Evolutionary conservation across 1,140 invertebrate species (phyloP), one percentile per base, ranked within the genome.

Genomic region (Carcinoscorpius rotundicauda): DNA sequence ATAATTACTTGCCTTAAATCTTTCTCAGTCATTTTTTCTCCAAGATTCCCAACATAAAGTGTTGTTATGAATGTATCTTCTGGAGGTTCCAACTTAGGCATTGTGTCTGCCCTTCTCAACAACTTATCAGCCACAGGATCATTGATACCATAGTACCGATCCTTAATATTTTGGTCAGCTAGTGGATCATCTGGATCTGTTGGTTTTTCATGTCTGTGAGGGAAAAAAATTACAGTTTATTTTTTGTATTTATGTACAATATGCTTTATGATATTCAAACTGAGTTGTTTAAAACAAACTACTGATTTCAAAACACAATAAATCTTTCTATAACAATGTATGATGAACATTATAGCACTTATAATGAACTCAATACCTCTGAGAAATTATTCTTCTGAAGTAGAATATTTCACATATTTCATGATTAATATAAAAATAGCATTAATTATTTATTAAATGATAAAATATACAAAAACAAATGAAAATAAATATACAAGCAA

Each of bases 181-280:
- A 99, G 77, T 6, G 97, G 97, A 82, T 99, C 97, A 79, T 99
- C 97, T 1, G 97, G 97, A 80, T 99, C 97, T 29, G 94, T 98
- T 3, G 97, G 97, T 74, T 97, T 98, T 75, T 99, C 97, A 75
- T 99, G 97, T 48, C 97, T 83, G 67, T 29, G 71, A 64, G 68
- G 53, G 60, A 71, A 5, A 29, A 10, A 49, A 68, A 61, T 11
- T 5, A 52, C 67, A 62, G 62, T 57, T 49, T 49, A 53, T 52
- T 61, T 62, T 50, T 58, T n/a, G 29, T 6, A 63, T 58, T 65
- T 58, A 4, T 65, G 51, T 52, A 60, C 4, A 59, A 62, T 63
- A n/a, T 52, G 8, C 51, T 29, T 29, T 2, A 29, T 29, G 29
- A 29, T 29, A 29, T 29, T 29, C 29, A 29, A 29, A 29, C 29